Evolutionary conservation across 2,797 vertebrate species (phyloP).

Genomic region (Notamacropus eugenii): DNA sequence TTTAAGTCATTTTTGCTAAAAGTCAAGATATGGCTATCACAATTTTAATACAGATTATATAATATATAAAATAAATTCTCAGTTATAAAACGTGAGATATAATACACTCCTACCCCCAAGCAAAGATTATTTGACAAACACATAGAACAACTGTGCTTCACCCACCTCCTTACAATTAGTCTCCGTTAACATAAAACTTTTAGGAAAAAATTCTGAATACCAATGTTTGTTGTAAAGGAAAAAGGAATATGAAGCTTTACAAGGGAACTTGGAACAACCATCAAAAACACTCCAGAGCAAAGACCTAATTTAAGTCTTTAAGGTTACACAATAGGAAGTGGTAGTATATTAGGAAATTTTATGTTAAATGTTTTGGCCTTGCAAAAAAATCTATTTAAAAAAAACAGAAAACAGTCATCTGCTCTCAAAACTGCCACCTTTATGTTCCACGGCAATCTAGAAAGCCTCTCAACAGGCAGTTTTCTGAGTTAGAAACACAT

Average conservation of each 20-base stretch:
- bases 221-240: not conserved
- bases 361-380: constrained; percentile 29
- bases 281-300: not conserved
- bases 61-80: constrained; percentile 33
- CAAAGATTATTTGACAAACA: constrained; percentile 27
- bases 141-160: constrained; percentile 17
- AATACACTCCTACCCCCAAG: constrained; percentile 27
- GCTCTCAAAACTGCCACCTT: constrained; percentile 35
- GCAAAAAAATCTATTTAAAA: constrained; percentile 10
- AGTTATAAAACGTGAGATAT: constrained; percentile 11
- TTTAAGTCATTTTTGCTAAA: constrained; percentile 40
- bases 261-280: not conserved
- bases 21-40: constrained; percentile 47
- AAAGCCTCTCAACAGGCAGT: not conserved
- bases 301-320: constrained; percentile 24
- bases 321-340: constrained; percentile 47
- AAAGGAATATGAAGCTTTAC: not conserved
- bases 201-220: not conserved
- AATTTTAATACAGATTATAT: constrained; percentile 41
- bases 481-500: not conserved
- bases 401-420: constrained; percentile 42
- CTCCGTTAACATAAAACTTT: constrained; percentile 7
- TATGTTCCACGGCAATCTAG: not conserved
- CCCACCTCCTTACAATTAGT: constrained; percentile 4
- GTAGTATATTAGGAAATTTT: not conserved